Percentiles rank a stretch among this genome's conserved stretches.
Evolutionary conservation across 2,113 vertebrate species (phyloP).

Genomic region (Upupa epops): DNA sequence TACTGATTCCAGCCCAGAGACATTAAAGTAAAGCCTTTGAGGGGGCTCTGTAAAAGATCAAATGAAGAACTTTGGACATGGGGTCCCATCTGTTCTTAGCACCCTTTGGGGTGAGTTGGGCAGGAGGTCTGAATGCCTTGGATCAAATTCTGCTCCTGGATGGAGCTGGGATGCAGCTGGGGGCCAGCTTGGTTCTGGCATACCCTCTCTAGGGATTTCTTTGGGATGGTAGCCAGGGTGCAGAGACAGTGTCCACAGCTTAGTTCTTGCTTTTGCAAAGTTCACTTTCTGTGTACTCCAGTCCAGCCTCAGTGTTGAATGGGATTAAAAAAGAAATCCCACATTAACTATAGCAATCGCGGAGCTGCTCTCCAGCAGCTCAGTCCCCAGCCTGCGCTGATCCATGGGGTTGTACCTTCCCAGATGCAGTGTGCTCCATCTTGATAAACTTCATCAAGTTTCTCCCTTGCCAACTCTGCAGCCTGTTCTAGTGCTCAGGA

Average conservation of each 20-base stretch:
- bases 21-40: background rate
- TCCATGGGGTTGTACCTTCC: no score
- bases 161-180: background rate
- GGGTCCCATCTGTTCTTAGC: accelerated
- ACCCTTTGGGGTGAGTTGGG: accelerated
- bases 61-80: background rate
- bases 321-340: background rate
- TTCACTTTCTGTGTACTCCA: background rate
- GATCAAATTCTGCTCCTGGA: background rate
- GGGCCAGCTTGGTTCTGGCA: background rate
- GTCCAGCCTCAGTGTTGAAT: background rate
- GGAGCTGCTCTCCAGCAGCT: no score
- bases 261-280: background rate
- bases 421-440: no score
- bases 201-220: background rate
- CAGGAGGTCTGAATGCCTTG: background rate
- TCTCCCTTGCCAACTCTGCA: no score
- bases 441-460: no score
- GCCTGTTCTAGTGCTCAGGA: background rate
- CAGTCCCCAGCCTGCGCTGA: no score
- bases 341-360: background rate
- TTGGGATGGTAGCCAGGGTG: background rate
- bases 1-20: background rate
- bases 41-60: accelerated
- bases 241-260: background rate